Evolutionary conservation across 2,888 invertebrate species (phyloP), one percentile per base, ranked within the genome.

Genomic region (Drosophila peninsularis): DNA sequence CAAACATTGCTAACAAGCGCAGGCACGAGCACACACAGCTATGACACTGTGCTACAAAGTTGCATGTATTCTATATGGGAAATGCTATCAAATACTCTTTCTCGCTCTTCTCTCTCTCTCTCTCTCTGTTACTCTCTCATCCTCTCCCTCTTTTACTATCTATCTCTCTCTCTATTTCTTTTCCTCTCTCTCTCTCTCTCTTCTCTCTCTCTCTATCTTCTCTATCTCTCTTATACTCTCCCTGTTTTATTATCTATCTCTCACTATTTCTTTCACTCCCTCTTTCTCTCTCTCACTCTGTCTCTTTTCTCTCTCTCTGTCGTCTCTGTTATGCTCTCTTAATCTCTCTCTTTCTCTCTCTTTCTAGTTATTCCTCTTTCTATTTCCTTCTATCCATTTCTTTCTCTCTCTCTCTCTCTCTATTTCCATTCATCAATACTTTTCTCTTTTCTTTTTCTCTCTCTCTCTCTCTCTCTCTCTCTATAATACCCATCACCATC

Each of bases 41-140:
- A 21, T 45, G 53, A 70, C 74, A 75, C 75, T 65, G 1, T 2
- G 30, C 70, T 53, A 64, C 64, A 74, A 49, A 57, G n/a, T 10
- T 19, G 3, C 3, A 13, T 6, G 2, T 49, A 32, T 17, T 19
- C n/a, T n/a, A 27, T 11, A 17, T 11, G 13, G 10, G 7, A 13
- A n/a, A 45, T n/a, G 21, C 11, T 13, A 5, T 19, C 19, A 3
- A 0, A 6, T 3, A 42, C 42, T 21, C 34, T 34, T 6, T 13
- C 5, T 13, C 5, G 2, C 13, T 6, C 21, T 21, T 21, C 19
- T 19, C 4, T 1, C 17, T 17, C 39, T 9, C 17, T 7, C 37
- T 17, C 3, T 17, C n/a, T 17, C 17, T 39, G 1, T 17, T 3
- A n/a, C 6, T 14, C 6, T n/a, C 7, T 9, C 9, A 1, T 0